These are phyloP conservation scores for Copidosoma aretas DNA, from an alignment of 2,888 invertebrate genomes.

Conservation along the genomic window DNA sequence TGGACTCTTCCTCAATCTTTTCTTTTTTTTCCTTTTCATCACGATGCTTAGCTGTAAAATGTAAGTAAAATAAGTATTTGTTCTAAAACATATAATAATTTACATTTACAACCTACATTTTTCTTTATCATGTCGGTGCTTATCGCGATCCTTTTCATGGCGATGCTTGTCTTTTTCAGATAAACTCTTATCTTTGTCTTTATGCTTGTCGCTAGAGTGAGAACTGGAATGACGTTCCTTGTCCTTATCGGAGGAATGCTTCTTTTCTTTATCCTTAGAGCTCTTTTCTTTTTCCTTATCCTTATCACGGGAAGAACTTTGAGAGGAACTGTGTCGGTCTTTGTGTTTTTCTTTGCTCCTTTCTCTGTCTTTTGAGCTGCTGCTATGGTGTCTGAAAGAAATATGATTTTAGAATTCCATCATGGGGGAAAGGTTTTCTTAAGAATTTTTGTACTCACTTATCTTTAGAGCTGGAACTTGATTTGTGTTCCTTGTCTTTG, in stretches of 20 bases:
- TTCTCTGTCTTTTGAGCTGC: conserved; percentile 58
- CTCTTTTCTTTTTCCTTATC: conserved; percentile 58
- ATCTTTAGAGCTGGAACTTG: conserved; percentile 60
- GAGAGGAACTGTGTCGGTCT: conserved; percentile 61
- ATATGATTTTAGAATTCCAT: conserved; percentile 12
- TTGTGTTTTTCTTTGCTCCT: conserved; percentile 61
- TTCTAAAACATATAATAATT: background rate
- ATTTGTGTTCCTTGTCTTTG: conserved; percentile 64
- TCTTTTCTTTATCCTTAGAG: conserved; percentile 57
- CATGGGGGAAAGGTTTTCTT: background rate
- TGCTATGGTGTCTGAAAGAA: conserved; percentile 59
- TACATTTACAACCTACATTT: conserved; percentile 49
- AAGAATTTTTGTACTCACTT: conserved; percentile 43
- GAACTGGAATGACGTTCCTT: conserved; percentile 56
- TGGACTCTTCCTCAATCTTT: conserved; percentile 61
- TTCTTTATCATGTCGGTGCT: conserved; percentile 59
- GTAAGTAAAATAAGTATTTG: conserved; percentile 1
- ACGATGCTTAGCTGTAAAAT: conserved; percentile 54
- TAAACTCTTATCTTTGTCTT: conserved; percentile 59
- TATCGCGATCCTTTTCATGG: conserved; percentile 59
- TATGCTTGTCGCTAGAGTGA: conserved; percentile 54
- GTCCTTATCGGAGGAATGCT: conserved; percentile 57
- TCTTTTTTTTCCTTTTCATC: conserved; percentile 69
- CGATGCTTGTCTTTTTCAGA: conserved; percentile 57
- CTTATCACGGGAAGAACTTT: conserved; percentile 57